Percentiles rank a stretch among this genome's conserved stretches.
phyloP scores from a whole-genome alignment of 2,797 vertebrate genomes.

The Platyrinchus mystaceus region DNA sequence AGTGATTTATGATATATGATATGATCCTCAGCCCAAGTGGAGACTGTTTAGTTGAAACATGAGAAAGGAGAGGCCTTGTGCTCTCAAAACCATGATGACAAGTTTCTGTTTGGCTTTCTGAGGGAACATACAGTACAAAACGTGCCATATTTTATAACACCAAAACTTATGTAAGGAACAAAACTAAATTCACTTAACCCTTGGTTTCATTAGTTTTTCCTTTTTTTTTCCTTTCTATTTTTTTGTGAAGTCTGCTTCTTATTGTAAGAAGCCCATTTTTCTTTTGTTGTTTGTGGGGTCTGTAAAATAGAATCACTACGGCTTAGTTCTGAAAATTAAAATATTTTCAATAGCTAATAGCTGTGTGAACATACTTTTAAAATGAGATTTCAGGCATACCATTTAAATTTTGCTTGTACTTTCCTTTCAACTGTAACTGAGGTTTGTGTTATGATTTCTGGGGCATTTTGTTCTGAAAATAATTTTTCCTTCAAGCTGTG shows the following conservation, averaged over 20 bases:
- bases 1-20: conserved; percentile 95
- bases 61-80: conserved; percentile 86
- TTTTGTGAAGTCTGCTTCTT: background rate
- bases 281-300: background rate
- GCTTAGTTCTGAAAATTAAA: conserved; percentile 22
- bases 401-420: conserved; percentile 42
- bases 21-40: conserved; percentile 88
- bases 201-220: background rate
- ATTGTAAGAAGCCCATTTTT: background rate
- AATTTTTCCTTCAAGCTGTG: conserved; percentile 21
- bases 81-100: conserved; percentile 81
- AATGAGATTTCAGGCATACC: conserved; percentile 1
- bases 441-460: conserved; percentile 6
- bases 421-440: conserved; percentile 39
- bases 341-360: background rate
- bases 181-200: conserved; percentile 45
- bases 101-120: conserved; percentile 83
- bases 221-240: background rate
- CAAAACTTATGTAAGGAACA: conserved; percentile 68
- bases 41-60: conserved; percentile 91
- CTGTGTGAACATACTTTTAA: background rate
- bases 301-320: background rate
- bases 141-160: conserved; percentile 68
- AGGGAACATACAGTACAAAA: conserved; percentile 75
- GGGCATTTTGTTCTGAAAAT: conserved; percentile 41